Conservation (phyloP, 2,113 vertebrate species). For the Microtus oregoni region DNA sequence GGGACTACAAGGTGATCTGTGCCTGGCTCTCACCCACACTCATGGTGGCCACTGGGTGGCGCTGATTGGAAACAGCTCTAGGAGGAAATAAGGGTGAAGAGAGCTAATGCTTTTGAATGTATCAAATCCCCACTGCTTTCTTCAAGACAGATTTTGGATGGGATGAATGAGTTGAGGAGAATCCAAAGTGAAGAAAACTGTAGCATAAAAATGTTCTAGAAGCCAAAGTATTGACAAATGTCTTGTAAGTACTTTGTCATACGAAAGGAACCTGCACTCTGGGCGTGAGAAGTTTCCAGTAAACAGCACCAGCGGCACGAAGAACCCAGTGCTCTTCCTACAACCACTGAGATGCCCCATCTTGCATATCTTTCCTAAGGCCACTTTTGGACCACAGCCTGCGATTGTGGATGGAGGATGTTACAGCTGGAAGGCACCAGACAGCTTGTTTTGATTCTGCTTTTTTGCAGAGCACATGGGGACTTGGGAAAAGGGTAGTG, state of each 20-base stretch:
- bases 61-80: not conserved
- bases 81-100: not conserved
- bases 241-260: not conserved
- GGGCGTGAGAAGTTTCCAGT: not conserved
- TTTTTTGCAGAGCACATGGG: not conserved
- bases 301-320: not conserved
- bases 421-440: not conserved
- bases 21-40: not conserved
- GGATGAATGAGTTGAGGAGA: not conserved
- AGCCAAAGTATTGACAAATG: not conserved
- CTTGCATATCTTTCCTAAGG: not conserved
- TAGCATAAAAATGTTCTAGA: not conserved
- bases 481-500: not conserved
- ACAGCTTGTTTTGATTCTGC: not conserved
- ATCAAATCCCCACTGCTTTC: not conserved
- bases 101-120: not conserved
- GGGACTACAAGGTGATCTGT: not conserved
- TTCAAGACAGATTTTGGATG: not conserved
- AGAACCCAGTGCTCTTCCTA: not conserved
- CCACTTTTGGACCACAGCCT: not conserved
- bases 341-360: not conserved
- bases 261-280: not conserved
- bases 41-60: not conserved
- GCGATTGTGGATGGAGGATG: not conserved
- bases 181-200: constrained; percentile 1